Base-by-base conservation (phyloP, 2,888 invertebrate species). In the Ischnura elegans region DNA sequence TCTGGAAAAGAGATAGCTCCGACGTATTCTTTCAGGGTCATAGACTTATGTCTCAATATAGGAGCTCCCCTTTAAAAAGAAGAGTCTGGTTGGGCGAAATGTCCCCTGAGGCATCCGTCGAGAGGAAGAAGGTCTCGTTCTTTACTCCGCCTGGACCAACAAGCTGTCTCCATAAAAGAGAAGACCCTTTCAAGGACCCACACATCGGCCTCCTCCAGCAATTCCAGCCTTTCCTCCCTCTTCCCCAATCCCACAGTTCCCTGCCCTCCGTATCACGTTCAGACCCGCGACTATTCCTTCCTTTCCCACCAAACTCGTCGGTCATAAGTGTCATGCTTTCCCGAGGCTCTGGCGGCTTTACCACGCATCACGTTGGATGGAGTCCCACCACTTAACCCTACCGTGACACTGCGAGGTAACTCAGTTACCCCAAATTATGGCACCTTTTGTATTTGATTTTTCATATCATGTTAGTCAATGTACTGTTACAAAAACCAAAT, bases 121-220 rank as follows among this genome's bases (percentile, higher is more conserved):
- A 21, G 29, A 61, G 36, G n/a, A 13, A 21, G 29, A 19, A 76
- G n/a, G 43, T 25, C 46, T 86, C 46, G 43, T 86, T 45, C 86
- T 25, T 46, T 25, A n/a, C 45, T 46, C 43, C 86, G 45, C 86
- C 86, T 21, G 45, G 45, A 86, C 86, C 86, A 86, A 86, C 86
- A 45, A 86, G 86, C 86, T 86, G 86, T 86, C 86, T 86, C 86
- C 25, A 86, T 86, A 45, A 86, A 43, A 45, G 86, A 86, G 86
- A 25, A 45, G 86, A 45, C 45, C 86, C 86, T 86, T 21, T 43
- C 36, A 85, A 43, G n/a, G 42, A 43, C 85, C 42, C 85, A 85
- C 85, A 85, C 2, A 85, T 85, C 85, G 13, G 36, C 36, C 36
- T 19, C 85, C 36, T 29, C 16, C 85, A 19, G 85, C 42, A 85